Conservation (phyloP, 2,888 invertebrate genomes). For the Pollenia angustigena region DNA sequence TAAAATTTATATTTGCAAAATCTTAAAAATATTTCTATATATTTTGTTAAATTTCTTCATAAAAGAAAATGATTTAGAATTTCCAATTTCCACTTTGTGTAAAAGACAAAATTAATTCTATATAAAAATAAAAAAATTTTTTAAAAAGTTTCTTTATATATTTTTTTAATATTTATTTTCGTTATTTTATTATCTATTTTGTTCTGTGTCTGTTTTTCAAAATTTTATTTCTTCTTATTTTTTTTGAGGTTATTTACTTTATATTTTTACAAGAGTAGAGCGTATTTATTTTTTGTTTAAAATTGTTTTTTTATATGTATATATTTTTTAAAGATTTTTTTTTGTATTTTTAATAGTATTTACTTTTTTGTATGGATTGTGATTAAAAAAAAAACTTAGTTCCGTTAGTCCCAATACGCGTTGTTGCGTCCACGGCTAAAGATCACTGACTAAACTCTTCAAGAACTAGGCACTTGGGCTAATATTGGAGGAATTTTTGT, state of each 20-base stretch:
- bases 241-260: slow-evolving; percentile 76
- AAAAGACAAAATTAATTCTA: background rate
- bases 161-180: slow-evolving; percentile 25
- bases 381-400: slow-evolving; percentile 46
- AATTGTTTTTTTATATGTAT: slow-evolving; percentile 40
- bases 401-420: slow-evolving; percentile 70
- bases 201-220: slow-evolving; percentile 25
- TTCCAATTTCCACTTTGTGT: background rate
- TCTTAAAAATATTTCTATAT: too few relatives aligned
- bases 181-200: slow-evolving; percentile 38
- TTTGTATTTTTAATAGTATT: slow-evolving; percentile 48
- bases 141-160: background rate
- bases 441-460: slow-evolving; percentile 82
- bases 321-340: slow-evolving; percentile 10
- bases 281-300: slow-evolving; percentile 48
- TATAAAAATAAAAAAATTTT: background rate
- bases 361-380: slow-evolving; percentile 68
- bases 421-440: slow-evolving; percentile 80
- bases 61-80: too few relatives aligned
- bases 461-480: slow-evolving; percentile 63
- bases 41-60: background rate
- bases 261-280: slow-evolving; percentile 71
- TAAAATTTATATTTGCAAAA: background rate
- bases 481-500: slow-evolving; percentile 62
- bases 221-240: slow-evolving; percentile 51